Evolutionary conservation across 2,797 vertebrate genomes (phyloP).

Genomic region (Pogonophryne albipinna): DNA sequence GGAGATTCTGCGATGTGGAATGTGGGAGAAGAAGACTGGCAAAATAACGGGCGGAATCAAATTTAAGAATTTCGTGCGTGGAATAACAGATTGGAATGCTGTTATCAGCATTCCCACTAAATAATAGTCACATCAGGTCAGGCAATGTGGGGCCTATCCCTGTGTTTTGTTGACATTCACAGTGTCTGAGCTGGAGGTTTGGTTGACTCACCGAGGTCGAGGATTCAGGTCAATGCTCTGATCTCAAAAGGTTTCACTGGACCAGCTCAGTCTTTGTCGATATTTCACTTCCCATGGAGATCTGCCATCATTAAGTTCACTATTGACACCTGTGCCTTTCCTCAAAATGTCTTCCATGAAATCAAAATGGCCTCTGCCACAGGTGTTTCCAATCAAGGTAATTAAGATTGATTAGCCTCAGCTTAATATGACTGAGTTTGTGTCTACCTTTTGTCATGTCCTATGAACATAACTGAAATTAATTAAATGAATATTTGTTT

Average conservation of each 20-base stretch:
- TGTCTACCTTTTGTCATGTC: background rate
- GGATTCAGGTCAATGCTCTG: background rate
- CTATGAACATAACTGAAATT: background rate
- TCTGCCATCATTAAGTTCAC: background rate
- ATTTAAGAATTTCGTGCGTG: too few relatives aligned
- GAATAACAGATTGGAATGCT: too few relatives aligned
- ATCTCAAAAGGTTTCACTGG: background rate
- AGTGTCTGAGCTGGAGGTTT: background rate
- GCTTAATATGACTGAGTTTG: background rate
- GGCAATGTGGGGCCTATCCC: background rate
- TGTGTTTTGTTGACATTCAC: background rate
- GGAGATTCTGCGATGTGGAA: too few relatives aligned
- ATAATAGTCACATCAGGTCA: background rate
- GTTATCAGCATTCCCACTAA: background rate
- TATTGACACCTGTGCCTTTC: background rate
- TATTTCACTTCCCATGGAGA: background rate
- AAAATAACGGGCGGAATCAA: too few relatives aligned
- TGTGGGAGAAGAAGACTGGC: too few relatives aligned
- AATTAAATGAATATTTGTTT: background rate
- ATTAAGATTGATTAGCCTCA: background rate
- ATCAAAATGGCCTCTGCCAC: background rate
- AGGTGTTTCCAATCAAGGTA: constrained; percentile 18
- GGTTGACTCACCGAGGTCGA: background rate
- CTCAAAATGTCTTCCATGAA: background rate
- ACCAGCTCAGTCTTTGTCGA: background rate